Evolutionary conservation across 30 jellyfish, hydroid and myxozoan species (phyloP).

Genomic region (Nemopilema nomurai): DNA sequence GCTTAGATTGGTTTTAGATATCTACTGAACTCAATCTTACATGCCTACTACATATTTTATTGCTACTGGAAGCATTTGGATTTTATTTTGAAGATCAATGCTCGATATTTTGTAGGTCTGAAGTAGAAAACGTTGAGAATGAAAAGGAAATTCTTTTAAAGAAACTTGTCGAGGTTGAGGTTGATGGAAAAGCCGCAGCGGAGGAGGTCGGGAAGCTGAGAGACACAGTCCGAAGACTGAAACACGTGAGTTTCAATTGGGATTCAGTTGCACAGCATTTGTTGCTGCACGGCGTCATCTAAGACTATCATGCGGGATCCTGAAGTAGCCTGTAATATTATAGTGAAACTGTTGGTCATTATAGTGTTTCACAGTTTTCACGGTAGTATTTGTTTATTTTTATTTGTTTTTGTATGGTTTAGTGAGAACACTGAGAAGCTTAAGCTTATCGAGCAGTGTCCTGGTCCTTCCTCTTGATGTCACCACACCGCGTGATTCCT

Average conservation of each 20-base stretch:
- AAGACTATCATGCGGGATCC: too few species aligned
- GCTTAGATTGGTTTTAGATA: neutral
- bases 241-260: conserved; percentile 56
- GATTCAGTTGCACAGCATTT: too few species aligned
- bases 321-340: too few species aligned
- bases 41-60: neutral
- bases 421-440: too few species aligned
- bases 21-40: neutral
- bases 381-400: too few species aligned
- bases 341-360: too few species aligned
- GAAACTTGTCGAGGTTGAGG: conserved; percentile 74
- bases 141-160: conserved; percentile 70
- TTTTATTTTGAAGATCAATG: neutral
- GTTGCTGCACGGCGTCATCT: too few species aligned
- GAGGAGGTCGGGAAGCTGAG: conserved; percentile 82
- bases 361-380: too few species aligned
- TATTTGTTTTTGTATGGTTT: too few species aligned
- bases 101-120: conserved; percentile 52
- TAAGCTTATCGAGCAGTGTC: too few species aligned
- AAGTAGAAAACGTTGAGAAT: conserved; percentile 68
- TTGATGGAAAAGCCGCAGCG: conserved; percentile 86
- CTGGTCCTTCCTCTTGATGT: too few species aligned
- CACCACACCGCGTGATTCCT: too few species aligned
- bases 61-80: neutral
- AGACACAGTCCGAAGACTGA: conserved; percentile 72